Evolutionary conservation across 2,888 invertebrate genomes (phyloP).

Genomic region (Sminthurides aquaticus): DNA sequence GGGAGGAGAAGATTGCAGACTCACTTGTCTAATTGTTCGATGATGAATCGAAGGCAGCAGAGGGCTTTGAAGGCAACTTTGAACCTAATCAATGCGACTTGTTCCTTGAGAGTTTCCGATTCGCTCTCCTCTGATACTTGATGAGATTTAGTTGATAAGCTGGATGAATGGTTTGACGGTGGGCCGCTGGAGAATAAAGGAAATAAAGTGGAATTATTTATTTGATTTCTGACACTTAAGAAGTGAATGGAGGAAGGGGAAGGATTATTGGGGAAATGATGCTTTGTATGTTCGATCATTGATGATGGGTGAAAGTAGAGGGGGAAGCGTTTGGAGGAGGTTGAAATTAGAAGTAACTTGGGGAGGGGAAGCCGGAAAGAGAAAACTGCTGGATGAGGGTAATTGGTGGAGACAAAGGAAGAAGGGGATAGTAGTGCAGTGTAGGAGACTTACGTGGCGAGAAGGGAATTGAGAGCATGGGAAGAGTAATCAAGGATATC

Average conservation of each 20-base stretch:
- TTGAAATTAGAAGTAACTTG: no score
- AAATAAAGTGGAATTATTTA: neutral
- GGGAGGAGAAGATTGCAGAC: conserved; percentile 1
- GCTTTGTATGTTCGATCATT: no score
- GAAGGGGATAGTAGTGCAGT: no score
- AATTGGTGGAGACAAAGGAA: no score
- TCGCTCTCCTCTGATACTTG: neutral
- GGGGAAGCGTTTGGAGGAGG: no score
- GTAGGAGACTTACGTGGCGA: conserved; percentile 23
- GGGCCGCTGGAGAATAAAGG: neutral
- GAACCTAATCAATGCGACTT: conserved; percentile 13
- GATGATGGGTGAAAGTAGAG: no score
- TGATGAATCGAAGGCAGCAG: conserved; percentile 57
- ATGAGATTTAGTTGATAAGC: neutral
- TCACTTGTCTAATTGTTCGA: conserved; percentile 55
- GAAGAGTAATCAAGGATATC: conserved; percentile 67
- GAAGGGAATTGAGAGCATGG: conserved; percentile 37
- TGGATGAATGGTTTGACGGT: neutral
- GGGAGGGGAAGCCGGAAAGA: neutral
- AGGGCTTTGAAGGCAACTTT: conserved; percentile 37
- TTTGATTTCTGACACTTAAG: neutral
- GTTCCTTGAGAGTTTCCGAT: neutral
- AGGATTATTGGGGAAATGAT: no score
- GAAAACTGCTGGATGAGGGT: neutral
- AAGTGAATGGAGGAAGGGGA: neutral